Evolutionary conservation across 2,113 vertebrate species (phyloP), one percentile per base, ranked within the genome.

Genomic region (Periophthalmus modestus): DNA sequence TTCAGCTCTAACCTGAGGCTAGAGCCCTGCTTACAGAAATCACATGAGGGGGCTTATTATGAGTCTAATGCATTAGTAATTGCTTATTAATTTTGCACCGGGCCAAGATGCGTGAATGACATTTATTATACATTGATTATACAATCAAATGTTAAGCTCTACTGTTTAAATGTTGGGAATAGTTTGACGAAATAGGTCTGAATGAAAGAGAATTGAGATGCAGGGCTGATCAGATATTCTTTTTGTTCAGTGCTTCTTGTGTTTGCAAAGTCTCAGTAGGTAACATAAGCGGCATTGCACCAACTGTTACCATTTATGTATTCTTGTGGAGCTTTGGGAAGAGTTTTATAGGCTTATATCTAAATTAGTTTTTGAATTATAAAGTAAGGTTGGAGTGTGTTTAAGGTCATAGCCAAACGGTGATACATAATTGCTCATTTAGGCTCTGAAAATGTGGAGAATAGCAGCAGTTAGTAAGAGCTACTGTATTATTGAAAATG

Each of bases 151-250:
- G 13, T 71, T 28, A 73, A 75, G 55, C 23, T 57, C 69, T 70
- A 14, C 0, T 68, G 36, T 54, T 74, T 65, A 78, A 77, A 78
- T 78, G 70, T 74, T 77, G 69, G 78, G 21, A 77, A 69, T 69
- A n/a, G 48, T 19, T 73, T 71, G 62, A 54, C 78, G 59, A 66
- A 71, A 73, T 34, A 57, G 52, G 61, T 58, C 62, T 21, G 28
- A 85, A 68, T 59, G 52, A 74, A 82, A 73, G n/a, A 79, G 15
- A 85, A 88, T 50, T 78, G 21, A 71, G 34, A 76, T 43, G 21
- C 70, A 39, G 28, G 1, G 48, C 62, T 76, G 61, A 71, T 81
- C 61, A 82, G 28, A 34, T 58, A 84, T 82, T 85, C 71, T 73
- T 75, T 87, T 59, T 78, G 39, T 34, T 65, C 55, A 63, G 74